A percentile compares a stretch with the other conserved stretches of the same genome.
Conservation (phyloP, 2,113 vertebrate genomes). For the Ceuthmochares aereus region DNA sequence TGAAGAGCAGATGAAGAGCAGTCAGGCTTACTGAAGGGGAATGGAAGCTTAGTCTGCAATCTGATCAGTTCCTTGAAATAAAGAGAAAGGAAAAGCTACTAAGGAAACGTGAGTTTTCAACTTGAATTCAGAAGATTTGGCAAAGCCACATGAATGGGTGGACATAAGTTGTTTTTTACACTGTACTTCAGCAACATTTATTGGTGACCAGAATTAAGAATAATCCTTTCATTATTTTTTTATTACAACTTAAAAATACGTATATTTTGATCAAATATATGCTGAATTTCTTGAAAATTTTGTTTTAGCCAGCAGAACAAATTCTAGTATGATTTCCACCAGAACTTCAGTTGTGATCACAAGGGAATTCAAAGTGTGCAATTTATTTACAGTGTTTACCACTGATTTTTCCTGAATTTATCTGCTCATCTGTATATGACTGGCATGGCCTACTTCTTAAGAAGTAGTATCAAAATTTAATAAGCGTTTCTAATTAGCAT, state of each 20-base stretch:
- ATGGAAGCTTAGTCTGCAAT: not conserved
- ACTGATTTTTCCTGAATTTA: not conserved
- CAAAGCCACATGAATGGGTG: not conserved
- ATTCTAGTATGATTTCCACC: not conserved
- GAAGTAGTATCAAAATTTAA: not conserved
- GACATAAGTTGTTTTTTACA: not conserved
- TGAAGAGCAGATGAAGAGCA: not conserved
- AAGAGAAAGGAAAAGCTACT: not conserved
- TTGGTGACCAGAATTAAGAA: not conserved
- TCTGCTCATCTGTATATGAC: not conserved
- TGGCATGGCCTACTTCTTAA: not conserved
- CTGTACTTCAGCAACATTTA: not conserved
- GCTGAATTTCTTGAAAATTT: not conserved
- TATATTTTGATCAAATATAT: not conserved
- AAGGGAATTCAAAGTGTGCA: not conserved
- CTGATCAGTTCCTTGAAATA: not conserved
- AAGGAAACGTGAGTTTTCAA: not conserved
- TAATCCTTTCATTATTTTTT: not conserved
- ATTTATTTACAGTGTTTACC: not conserved
- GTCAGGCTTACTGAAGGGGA: not conserved
- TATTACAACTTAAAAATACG: not conserved
- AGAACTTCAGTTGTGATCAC: not conserved
- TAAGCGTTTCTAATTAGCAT: not conserved
- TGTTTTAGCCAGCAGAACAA: not conserved
- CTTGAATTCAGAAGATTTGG: not conserved